Evolutionary conservation across 2,888 invertebrate species (phyloP), one percentile per base, ranked within the genome.

Genomic region (Campoplex nolae): DNA sequence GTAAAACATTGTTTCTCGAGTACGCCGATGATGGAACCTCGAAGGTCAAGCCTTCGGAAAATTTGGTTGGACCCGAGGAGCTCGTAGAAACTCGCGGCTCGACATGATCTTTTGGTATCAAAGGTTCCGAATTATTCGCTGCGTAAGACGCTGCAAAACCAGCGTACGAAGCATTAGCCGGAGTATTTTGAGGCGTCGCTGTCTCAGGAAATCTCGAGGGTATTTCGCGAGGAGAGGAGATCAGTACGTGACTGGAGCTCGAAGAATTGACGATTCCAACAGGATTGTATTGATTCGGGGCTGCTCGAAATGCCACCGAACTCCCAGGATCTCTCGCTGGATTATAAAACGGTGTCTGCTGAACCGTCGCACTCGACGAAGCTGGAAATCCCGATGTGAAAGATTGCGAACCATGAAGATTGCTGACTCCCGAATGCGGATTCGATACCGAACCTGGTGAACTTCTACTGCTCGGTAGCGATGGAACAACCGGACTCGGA

Each of bases 121-220:
- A 71, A 42, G 28, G 38, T 74, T 77, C 62, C 68, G 86, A 13
- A 71, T 48, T 65, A 70, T 48, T 79, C 0, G 82, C 23, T 6
- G 82, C 71, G 68, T 89, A 92, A 3, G 80, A 74, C 67, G 89
- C 82, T 4, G 82, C 88, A 67, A 92, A 92, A 6, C 90, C 91
- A 2, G 91, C 80, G 81, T 91, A 93, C n/a, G 90, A 88, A 6
- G 89, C 74, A 67, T 92, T 93, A 1, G 93, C 93, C 2, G 94
- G 93, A 3, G 94, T 94, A 73, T 94, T 94, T 70, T 94, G 94
- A 0, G 94, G 94, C 0, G 94, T 93, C 0, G 92, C 90, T 0
- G 94, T 92, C 78, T 94, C 94, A 1, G 89, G 88, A 4, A 90
- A 35, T 45, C 91, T 84, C 6, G 88, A 56, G 3, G 93, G 93